Conservation (phyloP, 1,140 invertebrate species). For the Penaeus indicus region DNA sequence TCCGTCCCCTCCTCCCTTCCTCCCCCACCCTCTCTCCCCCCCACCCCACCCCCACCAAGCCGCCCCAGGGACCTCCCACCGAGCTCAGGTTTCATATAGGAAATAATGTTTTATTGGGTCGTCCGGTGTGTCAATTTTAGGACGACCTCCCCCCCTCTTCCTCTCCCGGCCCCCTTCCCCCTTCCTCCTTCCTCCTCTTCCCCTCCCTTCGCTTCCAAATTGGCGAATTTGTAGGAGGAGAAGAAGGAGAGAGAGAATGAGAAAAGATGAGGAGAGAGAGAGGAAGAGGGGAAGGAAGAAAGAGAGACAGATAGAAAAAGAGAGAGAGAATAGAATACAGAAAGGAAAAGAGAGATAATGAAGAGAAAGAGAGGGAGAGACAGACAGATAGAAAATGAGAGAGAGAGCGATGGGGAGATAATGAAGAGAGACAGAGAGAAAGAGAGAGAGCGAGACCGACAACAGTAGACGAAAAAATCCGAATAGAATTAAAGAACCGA, state of each 20-base stretch:
- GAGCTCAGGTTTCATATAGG: slow-evolving; percentile 50
- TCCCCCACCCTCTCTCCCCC: too few relatives aligned
- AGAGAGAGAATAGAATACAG: slow-evolving; percentile 1
- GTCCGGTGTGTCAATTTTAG: slow-evolving; percentile 45
- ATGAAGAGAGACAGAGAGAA: not conserved
- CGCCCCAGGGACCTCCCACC: not conserved
- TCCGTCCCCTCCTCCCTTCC: too few relatives aligned
- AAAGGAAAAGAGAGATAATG: not conserved
- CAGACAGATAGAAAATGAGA: not conserved
- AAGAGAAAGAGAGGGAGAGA: not conserved
- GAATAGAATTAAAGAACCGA: too few relatives aligned
- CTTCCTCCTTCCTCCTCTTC: slow-evolving; percentile 14
- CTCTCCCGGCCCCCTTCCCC: slow-evolving; percentile 3
- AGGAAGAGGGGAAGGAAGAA: not conserved
- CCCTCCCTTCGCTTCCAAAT: slow-evolving; percentile 37
- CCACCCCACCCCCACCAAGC: not conserved
- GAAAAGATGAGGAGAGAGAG: not conserved
- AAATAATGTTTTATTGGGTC: slow-evolving; percentile 57
- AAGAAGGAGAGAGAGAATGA: not conserved
- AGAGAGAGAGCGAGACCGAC: not conserved
- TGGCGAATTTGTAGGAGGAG: slow-evolving; percentile 49
- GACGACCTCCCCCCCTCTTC: slow-evolving; percentile 6
- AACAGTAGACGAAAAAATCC: not conserved
- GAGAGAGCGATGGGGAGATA: not conserved
- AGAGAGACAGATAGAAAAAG: not conserved